Base-by-base conservation (phyloP, 1,140 invertebrate genomes). In the Drosophila santomea region DNA sequence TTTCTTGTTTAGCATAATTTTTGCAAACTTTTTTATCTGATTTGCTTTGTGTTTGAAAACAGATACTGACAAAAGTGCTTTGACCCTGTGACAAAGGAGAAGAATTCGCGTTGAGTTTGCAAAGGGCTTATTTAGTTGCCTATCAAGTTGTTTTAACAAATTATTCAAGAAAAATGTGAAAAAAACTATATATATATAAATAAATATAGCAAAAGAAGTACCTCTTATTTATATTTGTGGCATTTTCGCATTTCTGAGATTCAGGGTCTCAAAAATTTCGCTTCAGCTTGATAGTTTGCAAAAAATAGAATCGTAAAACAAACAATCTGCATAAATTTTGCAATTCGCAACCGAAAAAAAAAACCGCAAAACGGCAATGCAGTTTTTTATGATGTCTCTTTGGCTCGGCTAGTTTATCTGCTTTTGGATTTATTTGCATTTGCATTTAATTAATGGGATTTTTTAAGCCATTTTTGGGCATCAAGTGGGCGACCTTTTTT, bases 401-500 rank as follows among this genome's bases (percentile, higher is more conserved):
- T 51, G 48, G 28, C 41, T 35, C 47, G 52, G 61, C 45, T 39
- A 74, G 67, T 69, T 71, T 48, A 57, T 57, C 71, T 58, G 56
- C 69, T 64, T 64, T 82, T 51, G 85, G 75, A 86, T 79, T 82
- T 86, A 78, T 85, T 78, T 85, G 73, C 78, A 85, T 85, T 85
- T 81, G 82, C 82, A 86, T 85, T 88, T 86, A 86, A 86, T 81
- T 86, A 86, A 86, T 82, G 64, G 61, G 69, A 80, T 74, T 72
- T 74, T 52, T 58, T 25, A 50, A 45, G 50, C 81, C 67, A 85
- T 72, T 78, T 80, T 76, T 85, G 82, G 82, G 71, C 78, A 86
- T 81, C 82, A 86, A 86, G 78, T 81, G 64, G 82, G 61, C 82
- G 83, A 86, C 83, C 82, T 86, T 86, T 86, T 86, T 86, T 73